Evolutionary conservation across 2,888 invertebrate species (phyloP), one percentile per base, ranked within the genome.

Genomic region (Holacanthella duospinosa): DNA sequence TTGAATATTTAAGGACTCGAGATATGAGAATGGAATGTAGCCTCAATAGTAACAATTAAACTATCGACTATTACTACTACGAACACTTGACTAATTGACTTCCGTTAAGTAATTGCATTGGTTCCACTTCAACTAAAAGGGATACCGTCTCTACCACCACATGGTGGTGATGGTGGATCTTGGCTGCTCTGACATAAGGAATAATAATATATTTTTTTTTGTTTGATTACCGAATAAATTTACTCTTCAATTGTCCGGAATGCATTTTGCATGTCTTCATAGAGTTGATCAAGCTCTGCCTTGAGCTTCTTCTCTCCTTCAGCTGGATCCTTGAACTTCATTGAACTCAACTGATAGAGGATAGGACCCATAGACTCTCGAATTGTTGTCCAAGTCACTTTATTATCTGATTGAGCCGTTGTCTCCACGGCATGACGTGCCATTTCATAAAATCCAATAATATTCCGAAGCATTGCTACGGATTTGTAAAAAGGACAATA

Each of bases 401-500:
- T 97, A 83, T 96, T 95, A 79, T 99, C 99, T 54, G 93, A 93
- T 81, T 97, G 96, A 61, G 97, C 93, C 29, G 99, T 99, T 68
- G 92, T 87, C 81, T 99, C 97, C 1, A 99, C 96, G 1, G 96
- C 91, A 78, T 97, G 97, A 68, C 93, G 86, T 43, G 99, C 87
- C 88, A 96, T 87, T 79, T 99, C 99, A 80, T 97, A 99, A 82
- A 99, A 94, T 61, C 91, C 83, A 76, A 99, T 95, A 80, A 99
- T 95, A 83, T 99, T 99, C 78, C 85, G 87, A 77, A 99, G 79
- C 97, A 99, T 99, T 74, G 95, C 97, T 65, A 94, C 93, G 21
- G 97, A 97, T 83, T 99, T 99, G 84, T 97, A 99, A 85, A 99
- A 99, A 75, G 99, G 99, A 77, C 99, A 99, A 85, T 94, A 97